Base-by-base conservation (phyloP, 2,888 invertebrate species). In the Hoplodrina ambigua region DNA sequence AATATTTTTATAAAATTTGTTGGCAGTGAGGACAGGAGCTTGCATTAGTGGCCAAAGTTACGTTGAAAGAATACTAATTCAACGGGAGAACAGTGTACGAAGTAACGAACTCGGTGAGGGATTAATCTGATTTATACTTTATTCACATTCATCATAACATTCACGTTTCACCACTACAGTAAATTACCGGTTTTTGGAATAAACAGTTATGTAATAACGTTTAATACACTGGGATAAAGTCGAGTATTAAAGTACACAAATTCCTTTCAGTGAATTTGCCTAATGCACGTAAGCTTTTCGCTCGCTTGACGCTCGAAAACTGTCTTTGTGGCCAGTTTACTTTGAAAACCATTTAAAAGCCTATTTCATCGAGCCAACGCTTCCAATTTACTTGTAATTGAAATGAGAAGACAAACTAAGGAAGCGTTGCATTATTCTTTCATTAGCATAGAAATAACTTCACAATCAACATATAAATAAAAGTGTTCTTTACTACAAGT, bases 91-190 rank as follows among this genome's bases (percentile, higher is more conserved):
- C 69, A 68, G 64, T 58, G 46, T 56, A 67, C 20, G 54, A 72
- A 71, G 72, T 82, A 78, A 82, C 74, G 66, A 72, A 78, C 75
- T 69, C 67, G 54, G 19, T 30, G 71, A 69, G 72, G 69, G 62
- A 80, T 77, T 84, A 78, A 78, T 80, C 65, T 72, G 55, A 80
- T 71, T 82, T 68, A 65, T 68, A 65, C 64, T 79, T 85, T 69
- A 70, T 82, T 72, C 53, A 61, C 56, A 75, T 78, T 71, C 61
- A 65, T 72, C 70, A 65, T 53, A 73, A 70, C 62, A 57, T 49
- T 70, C 69, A 66, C 61, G 56, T 67, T 17, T 46, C 64, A 33
- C 52, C 25, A 58, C 72, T 52, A 41, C 44, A 69, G 25, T 0
- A n/a, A 53, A 44, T 41, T 46, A 50, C 30, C 54, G 17, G 37